These are phyloP conservation scores for Adrianichthys oophorus DNA, from an alignment of 2,797 vertebrate species.

Conservation along the genomic window DNA sequence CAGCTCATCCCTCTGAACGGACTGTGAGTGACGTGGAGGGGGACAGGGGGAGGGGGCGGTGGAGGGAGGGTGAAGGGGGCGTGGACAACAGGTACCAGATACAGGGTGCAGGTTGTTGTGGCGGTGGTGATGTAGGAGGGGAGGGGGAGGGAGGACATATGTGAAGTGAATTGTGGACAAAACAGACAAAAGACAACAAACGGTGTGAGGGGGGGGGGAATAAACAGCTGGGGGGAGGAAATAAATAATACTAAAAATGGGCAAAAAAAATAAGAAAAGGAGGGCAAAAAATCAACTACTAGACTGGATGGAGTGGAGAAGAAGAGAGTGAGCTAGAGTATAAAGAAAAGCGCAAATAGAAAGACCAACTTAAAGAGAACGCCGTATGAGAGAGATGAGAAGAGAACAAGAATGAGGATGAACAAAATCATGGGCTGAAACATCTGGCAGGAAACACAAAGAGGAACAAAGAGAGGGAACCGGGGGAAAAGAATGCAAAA, in stretches of 20 bases:
- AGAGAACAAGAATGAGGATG: slow-evolving; percentile 88
- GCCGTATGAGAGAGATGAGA: slow-evolving; percentile 88
- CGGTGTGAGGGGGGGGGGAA: slow-evolving; percentile 46
- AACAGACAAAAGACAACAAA: slow-evolving; percentile 69
- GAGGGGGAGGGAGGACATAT: slow-evolving; percentile 48
- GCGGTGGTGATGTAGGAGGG: slow-evolving; percentile 59
- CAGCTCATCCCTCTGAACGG: slow-evolving; percentile 95
- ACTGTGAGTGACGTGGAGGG: slow-evolving; percentile 84
- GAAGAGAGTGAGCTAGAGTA: slow-evolving; percentile 81
- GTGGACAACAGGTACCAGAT: slow-evolving; percentile 61
- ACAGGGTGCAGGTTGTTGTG: slow-evolving; percentile 76
- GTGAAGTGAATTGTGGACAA: slow-evolving; percentile 71
- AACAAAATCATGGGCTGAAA: slow-evolving; percentile 92
- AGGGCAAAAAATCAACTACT: slow-evolving; percentile 60
- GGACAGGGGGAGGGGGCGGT: slow-evolving; percentile 44
- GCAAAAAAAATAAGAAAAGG: slow-evolving; percentile 72
- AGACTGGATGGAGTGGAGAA: slow-evolving; percentile 56
- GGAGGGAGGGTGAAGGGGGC: slow-evolving; percentile 38
- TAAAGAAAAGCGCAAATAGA: slow-evolving; percentile 90
- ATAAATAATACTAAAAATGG: slow-evolving; percentile 61
- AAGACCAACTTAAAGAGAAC: slow-evolving; percentile 93
- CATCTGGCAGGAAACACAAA: slow-evolving; percentile 86
- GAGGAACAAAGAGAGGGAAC: slow-evolving; percentile 79
- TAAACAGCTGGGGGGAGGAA: slow-evolving; percentile 16
- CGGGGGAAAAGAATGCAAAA: slow-evolving; percentile 87